Evolutionary conservation across 2,888 invertebrate genomes (phyloP), one percentile per base, ranked within the genome.

Genomic region (Pseudoips prasinana): DNA sequence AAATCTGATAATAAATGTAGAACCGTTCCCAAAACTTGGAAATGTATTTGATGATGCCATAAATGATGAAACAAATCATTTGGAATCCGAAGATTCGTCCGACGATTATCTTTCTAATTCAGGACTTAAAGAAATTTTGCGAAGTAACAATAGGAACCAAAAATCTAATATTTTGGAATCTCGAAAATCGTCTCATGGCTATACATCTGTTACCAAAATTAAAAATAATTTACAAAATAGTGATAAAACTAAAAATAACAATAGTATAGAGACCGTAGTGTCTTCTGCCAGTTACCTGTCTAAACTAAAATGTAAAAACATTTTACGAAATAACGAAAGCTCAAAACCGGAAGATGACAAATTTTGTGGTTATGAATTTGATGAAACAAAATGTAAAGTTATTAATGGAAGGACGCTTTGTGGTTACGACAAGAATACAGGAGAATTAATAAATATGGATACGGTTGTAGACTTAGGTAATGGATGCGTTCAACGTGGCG

Each of bases 341-440:
- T n/a, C 7, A 3, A 8, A 5, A 8, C 3, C 18, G 10, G 25
- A 27, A 2, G 8, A 29, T 1, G n/a, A 31, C 32, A 32, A 40
- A 26, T 10, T 11, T 19, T 61, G 50, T 27, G 71, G 77, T 1
- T 84, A 84, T 29, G 68, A 72, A 20, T 84, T 53, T 36, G 62
- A 82, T 48, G 63, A 54, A 17, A 62, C 49, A 9, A 55, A 61
- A 32, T 85, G 85, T 44, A 71, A 63, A 55, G 39, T 56, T 8
- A 29, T 70, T 0, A 65, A 69, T 3, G 60, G 71, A 18, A 72
- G 81, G 45, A 49, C 78, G 22, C 49, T 84, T 3, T 86, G 85
- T 57, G 86, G 85, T 1, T 86, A 84, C 40, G 61, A 83, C 8
- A 79, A 71, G 58, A 81, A 84, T 44, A 49, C 45, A 23, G 75